These are phyloP conservation scores for Flabesymbios commensalis DNA, from an alignment of 2,888 invertebrate species.

Conservation along the genomic window DNA sequence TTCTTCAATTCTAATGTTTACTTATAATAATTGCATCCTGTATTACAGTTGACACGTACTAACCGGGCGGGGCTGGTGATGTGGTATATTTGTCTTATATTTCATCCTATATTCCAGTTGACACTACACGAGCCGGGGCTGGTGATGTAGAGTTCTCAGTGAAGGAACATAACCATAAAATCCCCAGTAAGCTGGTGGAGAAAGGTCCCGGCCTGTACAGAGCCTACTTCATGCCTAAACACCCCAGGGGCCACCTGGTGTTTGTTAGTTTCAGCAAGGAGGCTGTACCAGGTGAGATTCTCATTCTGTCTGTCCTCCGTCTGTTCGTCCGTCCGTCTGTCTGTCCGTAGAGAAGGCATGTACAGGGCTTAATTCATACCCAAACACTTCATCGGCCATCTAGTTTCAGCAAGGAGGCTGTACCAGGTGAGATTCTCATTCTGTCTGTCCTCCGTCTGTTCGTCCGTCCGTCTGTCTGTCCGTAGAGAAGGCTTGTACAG, in stretches of 20 bases:
- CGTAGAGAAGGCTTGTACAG: constrained; percentile 84
- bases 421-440: constrained; percentile 67
- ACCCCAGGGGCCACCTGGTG: constrained; percentile 86
- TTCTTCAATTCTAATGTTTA: too few species aligned
- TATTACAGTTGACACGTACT: too few species aligned
- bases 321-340: too few species aligned
- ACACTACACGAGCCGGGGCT: constrained; percentile 69
- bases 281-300: constrained; percentile 72
- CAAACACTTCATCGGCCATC: constrained; percentile 87
- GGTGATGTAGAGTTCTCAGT: constrained; percentile 81
- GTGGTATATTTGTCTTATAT: too few species aligned
- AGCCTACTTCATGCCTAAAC: constrained; percentile 94
- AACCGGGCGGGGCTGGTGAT: too few species aligned
- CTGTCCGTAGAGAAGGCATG: too few species aligned
- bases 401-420: constrained; percentile 92
- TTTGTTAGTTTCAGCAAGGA: constrained; percentile 94
- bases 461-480: too few species aligned
- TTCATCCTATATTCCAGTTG: constrained; percentile 65
- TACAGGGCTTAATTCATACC: constrained; percentile 97
- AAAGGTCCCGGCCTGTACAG: constrained; percentile 88
- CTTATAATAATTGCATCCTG: too few species aligned
- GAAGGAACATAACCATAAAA: constrained; percentile 87
- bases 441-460: too few species aligned
- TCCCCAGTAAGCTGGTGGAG: constrained; percentile 96
- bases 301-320: too few species aligned